Conservation (phyloP, 2,888 invertebrate genomes). For the Diplazon laetatorius region DNA sequence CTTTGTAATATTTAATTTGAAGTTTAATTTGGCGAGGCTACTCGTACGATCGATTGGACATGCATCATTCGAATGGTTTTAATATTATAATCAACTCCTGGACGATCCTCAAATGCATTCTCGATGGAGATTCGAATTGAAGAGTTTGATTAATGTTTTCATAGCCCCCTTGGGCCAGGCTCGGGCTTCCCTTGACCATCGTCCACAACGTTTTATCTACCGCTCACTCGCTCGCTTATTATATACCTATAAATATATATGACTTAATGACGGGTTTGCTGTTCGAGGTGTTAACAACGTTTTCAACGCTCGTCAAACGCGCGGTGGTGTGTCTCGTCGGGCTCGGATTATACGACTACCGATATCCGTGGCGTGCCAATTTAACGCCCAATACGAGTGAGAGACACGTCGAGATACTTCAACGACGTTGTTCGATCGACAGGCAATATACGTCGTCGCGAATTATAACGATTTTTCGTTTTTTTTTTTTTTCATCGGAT, state of each 20-base stretch:
- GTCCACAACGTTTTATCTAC: slow-evolving; percentile 47
- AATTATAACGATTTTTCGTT: not conserved
- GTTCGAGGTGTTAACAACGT: slow-evolving; percentile 71
- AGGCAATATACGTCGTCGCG: not conserved
- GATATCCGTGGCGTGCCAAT: slow-evolving; percentile 16
- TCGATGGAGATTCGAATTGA: slow-evolving; percentile 55
- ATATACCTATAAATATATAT: slow-evolving; percentile 69
- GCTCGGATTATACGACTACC: slow-evolving; percentile 9
- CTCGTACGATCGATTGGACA: not conserved
- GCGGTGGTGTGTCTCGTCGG: slow-evolving; percentile 35
- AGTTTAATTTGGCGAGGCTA: slow-evolving; percentile 12
- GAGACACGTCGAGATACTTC: slow-evolving; percentile 3
- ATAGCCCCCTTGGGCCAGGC: slow-evolving; percentile 49
- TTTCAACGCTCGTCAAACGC: slow-evolving; percentile 66
- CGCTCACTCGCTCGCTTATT: slow-evolving; percentile 54
- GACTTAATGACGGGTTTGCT: slow-evolving; percentile 68
- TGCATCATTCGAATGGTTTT: not conserved
- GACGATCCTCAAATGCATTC: slow-evolving; percentile 43
- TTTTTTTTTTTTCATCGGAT: too few relatives aligned
- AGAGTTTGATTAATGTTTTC: slow-evolving; percentile 66
- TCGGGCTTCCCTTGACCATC: slow-evolving; percentile 37
- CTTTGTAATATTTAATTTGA: not conserved
- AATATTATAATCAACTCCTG: not conserved
- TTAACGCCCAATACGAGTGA: slow-evolving; percentile 33
- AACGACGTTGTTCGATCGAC: not conserved